Evolutionary conservation across 2,113 vertebrate genomes (phyloP), one percentile per base, ranked within the genome.

Genomic region (Ceyx margarethae): DNA sequence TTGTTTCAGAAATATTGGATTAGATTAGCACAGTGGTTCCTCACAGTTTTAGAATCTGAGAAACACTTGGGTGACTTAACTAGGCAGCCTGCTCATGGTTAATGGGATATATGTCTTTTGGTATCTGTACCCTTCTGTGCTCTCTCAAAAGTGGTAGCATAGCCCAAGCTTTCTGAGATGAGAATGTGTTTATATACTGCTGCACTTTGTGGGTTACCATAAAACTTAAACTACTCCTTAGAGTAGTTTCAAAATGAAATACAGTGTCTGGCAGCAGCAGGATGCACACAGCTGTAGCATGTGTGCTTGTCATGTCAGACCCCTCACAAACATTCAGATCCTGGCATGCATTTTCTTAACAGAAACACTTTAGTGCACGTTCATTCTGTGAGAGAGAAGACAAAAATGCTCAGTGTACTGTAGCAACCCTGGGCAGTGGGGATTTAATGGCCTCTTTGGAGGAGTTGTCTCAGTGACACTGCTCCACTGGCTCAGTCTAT

Each of bases 281-380:
- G 85, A 90, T 81, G 69, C 68, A 86, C 94, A 91, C 91, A 96
- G 94, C 87, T 95, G 94, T 83, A 92, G 86, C 77, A 90, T 93
- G 93, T 95, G 93, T 81, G 91, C 84, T 73, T 97, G 93, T 94
- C 95, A 93, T 95, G 85, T 94, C 81, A 82, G 93, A 94, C 89
- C 85, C 94, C 46, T 93, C 65, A 74, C 83, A 89, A 91, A 69
- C 64, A 71, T 90, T 85, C 74, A 86, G 90, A 91, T 91, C 74
- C 85, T 92, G 93, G 93, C 92, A 95, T 93, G 75, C 43, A 54
- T 88, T 89, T 95, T 96, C 90, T 87, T 89, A 94, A 83, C 68
- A 91, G 93, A 96, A 96, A 95, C 95, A 94, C 87, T 96, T 96
- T 93, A 91, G 58, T 92, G 88, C 68, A 76, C 45, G 65, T 43